These are phyloP conservation scores for Melozone crissalis DNA, from an alignment of 2,113 vertebrate species.

Conservation along the genomic window DNA sequence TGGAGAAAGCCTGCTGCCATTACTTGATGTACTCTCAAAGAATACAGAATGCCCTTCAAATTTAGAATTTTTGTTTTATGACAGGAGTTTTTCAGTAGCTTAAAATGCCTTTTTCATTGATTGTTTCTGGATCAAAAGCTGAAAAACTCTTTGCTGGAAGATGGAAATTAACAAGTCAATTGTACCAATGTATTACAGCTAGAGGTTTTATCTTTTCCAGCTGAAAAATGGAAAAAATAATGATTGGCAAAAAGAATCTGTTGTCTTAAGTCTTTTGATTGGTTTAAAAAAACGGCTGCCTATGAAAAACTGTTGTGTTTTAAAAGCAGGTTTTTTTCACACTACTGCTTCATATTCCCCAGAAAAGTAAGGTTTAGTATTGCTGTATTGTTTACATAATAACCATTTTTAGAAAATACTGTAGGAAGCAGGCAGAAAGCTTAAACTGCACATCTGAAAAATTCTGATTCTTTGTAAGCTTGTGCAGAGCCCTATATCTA, in stretches of 20 bases:
- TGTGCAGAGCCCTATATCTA: not conserved
- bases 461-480: not conserved
- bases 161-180: not conserved
- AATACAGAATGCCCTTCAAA: not conserved
- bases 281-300: not conserved
- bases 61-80: not conserved
- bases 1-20: not conserved
- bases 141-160: not conserved
- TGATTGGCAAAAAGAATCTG: not conserved
- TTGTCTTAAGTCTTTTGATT: not conserved
- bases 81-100: not conserved
- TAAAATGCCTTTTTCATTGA: not conserved
- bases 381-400: not conserved
- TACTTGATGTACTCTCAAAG: not conserved
- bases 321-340: not conserved
- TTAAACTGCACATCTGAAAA: not conserved
- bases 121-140: not conserved
- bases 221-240: not conserved
- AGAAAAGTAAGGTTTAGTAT: not conserved
- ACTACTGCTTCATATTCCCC: not conserved
- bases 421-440: not conserved
- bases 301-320: not conserved
- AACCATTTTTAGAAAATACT: not conserved
- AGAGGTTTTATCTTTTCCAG: not conserved
- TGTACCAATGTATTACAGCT: not conserved